Evolutionary conservation across 2,888 invertebrate genomes (phyloP).

Genomic region (Harpagoxenus sublaevis): DNA sequence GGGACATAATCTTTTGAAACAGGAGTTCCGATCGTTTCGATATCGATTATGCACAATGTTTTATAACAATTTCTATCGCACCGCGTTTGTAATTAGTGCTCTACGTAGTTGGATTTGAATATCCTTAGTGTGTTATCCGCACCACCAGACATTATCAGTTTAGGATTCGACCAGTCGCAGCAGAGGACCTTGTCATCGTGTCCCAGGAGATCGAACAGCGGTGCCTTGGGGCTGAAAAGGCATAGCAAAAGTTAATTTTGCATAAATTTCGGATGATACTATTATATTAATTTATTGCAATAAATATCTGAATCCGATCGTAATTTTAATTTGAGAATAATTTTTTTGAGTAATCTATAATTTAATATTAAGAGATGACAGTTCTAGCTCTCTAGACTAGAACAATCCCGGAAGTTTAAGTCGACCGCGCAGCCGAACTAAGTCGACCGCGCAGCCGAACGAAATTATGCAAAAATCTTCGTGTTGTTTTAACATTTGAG

Average conservation of each 20-base stretch:
- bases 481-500: background rate
- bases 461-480: background rate
- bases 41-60: slow-evolving; percentile 20
- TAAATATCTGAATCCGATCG: background rate
- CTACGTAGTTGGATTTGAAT: slow-evolving; percentile 90
- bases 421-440: background rate
- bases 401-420: background rate
- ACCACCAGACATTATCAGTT: slow-evolving; percentile 95
- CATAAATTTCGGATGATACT: background rate
- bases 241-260: slow-evolving; percentile 1
- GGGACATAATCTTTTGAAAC: slow-evolving; percentile 60
- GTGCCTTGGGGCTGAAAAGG: slow-evolving; percentile 93
- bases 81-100: slow-evolving; percentile 64
- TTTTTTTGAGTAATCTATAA: background rate
- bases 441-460: background rate
- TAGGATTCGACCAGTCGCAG: slow-evolving; percentile 97
- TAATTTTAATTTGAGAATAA: slow-evolving; percentile 15
- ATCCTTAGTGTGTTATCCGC: slow-evolving; percentile 97
- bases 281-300: background rate
- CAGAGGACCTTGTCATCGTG: slow-evolving; percentile 97
- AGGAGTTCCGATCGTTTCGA: slow-evolving; percentile 47
- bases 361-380: slow-evolving; percentile 2
- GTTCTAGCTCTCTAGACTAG: background rate
- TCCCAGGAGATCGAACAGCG: slow-evolving; percentile 96
- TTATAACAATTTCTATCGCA: slow-evolving; percentile 41